A percentile compares a stretch with the other conserved stretches of the same genome.
These are phyloP conservation scores for Aricia agestis DNA, from an alignment of 1,140 invertebrate species.

Conservation along the genomic window DNA sequence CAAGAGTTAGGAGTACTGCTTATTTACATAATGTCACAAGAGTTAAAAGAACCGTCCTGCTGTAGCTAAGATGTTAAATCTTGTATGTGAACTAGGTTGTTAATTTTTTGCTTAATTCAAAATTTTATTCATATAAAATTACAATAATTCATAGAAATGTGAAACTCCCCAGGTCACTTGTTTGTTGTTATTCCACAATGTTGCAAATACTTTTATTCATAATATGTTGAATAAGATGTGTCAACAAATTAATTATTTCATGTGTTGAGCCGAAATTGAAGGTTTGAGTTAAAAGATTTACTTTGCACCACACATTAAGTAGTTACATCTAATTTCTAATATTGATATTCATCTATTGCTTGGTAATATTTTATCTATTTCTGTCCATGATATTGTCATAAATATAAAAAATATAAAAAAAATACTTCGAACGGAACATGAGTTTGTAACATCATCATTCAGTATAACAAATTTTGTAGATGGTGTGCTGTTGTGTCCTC, in stretches of 20 bases:
- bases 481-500: neutral
- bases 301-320: neutral
- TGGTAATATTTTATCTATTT: no score
- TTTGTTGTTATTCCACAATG: no score
- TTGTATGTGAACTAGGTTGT: constrained; percentile 19
- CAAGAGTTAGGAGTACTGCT: constrained; percentile 46
- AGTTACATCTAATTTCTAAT: no score
- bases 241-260: neutral
- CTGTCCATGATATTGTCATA: no score
- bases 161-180: no score
- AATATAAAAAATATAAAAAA: neutral
- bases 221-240: neutral
- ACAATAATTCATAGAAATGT: no score
- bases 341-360: no score
- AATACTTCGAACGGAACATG: neutral
- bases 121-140: neutral
- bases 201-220: neutral
- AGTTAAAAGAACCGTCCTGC: constrained; percentile 62
- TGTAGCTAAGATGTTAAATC: constrained; percentile 48
- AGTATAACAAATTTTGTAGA: neutral
- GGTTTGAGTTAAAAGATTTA: neutral
- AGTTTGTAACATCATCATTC: neutral
- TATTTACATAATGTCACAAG: constrained; percentile 37
- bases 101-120: neutral
- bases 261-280: neutral